Conservation (phyloP, 1,140 invertebrate species). For the Delia radicum region DNA sequence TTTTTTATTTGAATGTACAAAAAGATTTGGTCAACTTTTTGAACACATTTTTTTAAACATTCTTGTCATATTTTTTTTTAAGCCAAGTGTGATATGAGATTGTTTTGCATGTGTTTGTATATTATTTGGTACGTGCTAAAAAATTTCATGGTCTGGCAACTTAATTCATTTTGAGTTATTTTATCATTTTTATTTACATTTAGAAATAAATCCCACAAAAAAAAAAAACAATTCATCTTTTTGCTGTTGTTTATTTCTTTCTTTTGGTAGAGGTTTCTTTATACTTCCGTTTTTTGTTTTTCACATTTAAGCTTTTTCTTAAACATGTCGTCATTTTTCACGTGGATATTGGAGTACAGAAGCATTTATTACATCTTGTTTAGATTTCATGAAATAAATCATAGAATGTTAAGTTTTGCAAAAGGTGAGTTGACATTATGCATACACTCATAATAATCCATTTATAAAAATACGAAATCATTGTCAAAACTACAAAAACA, state of each 20-base stretch:
- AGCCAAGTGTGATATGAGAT: no score
- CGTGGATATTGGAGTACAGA: not conserved
- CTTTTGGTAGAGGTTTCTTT: not conserved
- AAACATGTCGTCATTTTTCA: not conserved
- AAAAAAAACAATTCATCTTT: no score
- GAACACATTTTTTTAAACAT: no score
- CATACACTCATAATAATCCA: not conserved
- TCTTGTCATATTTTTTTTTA: not conserved
- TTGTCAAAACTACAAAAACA: no score
- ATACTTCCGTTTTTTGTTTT: no score
- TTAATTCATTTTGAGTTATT: constrained; percentile 30
- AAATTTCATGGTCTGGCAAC: constrained; percentile 32
- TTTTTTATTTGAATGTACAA: no score
- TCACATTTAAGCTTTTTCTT: not conserved
- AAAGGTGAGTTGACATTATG: not conserved
- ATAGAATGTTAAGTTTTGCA: not conserved
- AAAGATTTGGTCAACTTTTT: no score
- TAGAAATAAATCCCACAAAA: not conserved
- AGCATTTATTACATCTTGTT: not conserved
- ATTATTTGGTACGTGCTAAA: constrained; percentile 27
- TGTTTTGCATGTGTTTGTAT: not conserved
- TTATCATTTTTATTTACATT: constrained; percentile 22
- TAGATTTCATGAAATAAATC: not conserved
- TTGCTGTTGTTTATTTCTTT: not conserved
- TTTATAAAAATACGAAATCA: no score